Evolutionary conservation across 2,113 vertebrate genomes (phyloP).

Genomic region (Spilogale gracilis): DNA sequence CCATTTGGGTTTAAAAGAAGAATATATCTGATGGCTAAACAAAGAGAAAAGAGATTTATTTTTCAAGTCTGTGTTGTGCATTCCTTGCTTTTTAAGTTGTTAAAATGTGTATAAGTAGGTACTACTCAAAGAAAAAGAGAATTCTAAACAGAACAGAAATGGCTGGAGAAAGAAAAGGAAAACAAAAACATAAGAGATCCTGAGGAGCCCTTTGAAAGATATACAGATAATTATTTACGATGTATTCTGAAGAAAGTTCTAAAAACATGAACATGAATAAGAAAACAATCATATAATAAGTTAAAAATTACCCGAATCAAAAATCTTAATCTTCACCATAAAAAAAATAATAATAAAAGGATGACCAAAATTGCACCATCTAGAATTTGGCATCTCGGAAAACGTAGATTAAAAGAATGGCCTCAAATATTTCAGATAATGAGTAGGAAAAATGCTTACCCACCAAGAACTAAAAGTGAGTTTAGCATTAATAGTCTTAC

Average conservation of each 20-base stretch:
- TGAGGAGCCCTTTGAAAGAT: neutral
- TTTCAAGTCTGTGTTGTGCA: neutral
- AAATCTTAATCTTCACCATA: neutral
- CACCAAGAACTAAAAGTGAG: neutral
- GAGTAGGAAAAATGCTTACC: neutral
- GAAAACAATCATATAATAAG: neutral
- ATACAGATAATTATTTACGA: neutral
- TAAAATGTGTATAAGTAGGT: neutral
- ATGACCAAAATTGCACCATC: neutral
- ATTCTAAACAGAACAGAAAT: neutral
- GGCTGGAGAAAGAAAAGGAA: neutral
- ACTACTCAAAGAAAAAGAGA: slow-evolving; percentile 4
- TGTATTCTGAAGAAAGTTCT: neutral
- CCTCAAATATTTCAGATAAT: neutral
- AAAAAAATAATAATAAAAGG: neutral
- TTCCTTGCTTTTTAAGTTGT: neutral
- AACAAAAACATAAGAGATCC: neutral
- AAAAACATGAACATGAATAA: neutral
- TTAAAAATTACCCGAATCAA: neutral
- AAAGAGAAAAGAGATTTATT: neutral
- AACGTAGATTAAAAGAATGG: neutral
- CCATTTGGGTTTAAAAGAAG: neutral
- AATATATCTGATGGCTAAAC: neutral
- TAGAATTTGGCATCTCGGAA: slow-evolving; percentile 7
- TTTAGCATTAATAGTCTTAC: neutral